Conservation (phyloP, 2,888 invertebrate species). For the Epinotia demarniana region DNA sequence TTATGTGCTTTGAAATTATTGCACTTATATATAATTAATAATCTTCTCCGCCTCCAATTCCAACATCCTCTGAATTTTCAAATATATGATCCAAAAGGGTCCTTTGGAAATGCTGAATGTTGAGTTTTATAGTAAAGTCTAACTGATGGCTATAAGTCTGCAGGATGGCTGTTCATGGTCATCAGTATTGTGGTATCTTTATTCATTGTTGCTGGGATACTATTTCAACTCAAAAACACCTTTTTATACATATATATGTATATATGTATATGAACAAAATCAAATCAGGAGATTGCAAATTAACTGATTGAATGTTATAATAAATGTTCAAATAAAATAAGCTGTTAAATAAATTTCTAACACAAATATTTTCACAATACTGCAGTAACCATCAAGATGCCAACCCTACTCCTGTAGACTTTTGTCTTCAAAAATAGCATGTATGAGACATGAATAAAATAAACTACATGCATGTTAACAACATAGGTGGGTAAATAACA, state of each 20-base stretch:
- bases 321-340: neutral
- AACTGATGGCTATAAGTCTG: constrained; percentile 30
- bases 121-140: constrained; percentile 31
- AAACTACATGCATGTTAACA: constrained; percentile 33
- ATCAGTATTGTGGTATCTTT: constrained; percentile 4
- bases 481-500: constrained; percentile 4
- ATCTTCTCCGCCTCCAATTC: constrained; percentile 81
- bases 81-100: constrained; percentile 52
- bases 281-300: neutral
- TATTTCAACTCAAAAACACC: neutral
- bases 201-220: neutral
- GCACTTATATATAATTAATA: constrained; percentile 68
- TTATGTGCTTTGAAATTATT: constrained; percentile 80
- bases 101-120: constrained; percentile 46
- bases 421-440: neutral
- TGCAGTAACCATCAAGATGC: neutral
- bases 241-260: too few relatives aligned
- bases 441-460: neutral
- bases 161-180: constrained; percentile 13
- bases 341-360: neutral
- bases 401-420: constrained; percentile 25
- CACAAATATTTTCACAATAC: constrained; percentile 10
- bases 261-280: too few relatives aligned
- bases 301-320: neutral
- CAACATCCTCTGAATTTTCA: constrained; percentile 73